Percentiles rank a stretch among this genome's conserved stretches.
These are phyloP conservation scores for Sminthopsis crassicaudata DNA, from an alignment of 2,113 vertebrate genomes.

Conservation along the genomic window DNA sequence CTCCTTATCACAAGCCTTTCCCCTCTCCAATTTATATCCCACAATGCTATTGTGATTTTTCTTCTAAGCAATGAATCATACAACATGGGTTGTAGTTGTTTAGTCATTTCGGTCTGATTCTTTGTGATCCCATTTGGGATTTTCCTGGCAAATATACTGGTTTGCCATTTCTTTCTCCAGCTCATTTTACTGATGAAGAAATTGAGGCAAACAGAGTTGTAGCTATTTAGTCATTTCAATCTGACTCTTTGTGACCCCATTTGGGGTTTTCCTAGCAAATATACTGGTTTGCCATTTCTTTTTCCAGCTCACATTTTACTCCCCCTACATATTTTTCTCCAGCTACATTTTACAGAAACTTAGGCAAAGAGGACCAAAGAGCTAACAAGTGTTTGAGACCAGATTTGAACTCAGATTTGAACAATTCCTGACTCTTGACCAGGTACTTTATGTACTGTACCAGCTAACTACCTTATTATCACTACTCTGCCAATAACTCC, in stretches of 20 bases:
- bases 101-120: not conserved
- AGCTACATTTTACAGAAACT: no score
- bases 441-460: not conserved
- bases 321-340: no score
- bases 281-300: no score
- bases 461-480: not conserved
- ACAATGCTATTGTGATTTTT: not conserved
- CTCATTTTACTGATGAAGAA: not conserved
- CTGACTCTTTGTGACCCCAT: no score
- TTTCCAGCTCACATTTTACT: no score
- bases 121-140: no score
- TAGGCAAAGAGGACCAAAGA: no score
- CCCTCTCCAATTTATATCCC: not conserved
- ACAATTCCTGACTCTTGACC: not conserved
- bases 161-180: no score
- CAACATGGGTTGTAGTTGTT: not conserved
- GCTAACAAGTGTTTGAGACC: not conserved
- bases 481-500: not conserved
- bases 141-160: no score
- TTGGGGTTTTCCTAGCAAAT: no score
- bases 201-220: not conserved
- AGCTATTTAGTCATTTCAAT: no score
- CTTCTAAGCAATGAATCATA: not conserved
- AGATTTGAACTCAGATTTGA: not conserved
- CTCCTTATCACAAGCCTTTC: not conserved